These are phyloP conservation scores for Hymenochirus boettgeri DNA, from an alignment of 2,113 vertebrate genomes.

Conservation along the genomic window DNA sequence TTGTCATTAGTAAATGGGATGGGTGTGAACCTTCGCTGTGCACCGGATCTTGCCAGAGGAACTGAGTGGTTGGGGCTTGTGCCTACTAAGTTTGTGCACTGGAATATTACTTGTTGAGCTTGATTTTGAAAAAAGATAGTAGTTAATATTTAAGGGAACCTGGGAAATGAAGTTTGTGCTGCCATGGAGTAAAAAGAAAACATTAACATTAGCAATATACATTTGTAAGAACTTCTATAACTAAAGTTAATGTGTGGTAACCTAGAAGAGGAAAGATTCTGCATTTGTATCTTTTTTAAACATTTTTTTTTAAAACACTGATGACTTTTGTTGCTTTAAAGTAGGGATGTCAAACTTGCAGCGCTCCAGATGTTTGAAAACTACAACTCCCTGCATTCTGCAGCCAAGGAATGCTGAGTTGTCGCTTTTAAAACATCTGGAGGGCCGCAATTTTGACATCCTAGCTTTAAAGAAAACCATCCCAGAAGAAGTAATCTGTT, in stretches of 20 bases:
- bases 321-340: no score
- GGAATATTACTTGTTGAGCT: neutral
- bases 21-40: slow-evolving; percentile 20
- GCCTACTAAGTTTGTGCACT: neutral
- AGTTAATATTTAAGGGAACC: neutral
- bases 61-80: slow-evolving; percentile 18
- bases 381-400: no score
- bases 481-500: no score
- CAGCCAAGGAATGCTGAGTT: no score
- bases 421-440: no score
- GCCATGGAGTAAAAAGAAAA: neutral
- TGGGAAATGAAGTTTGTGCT: neutral
- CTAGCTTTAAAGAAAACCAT: no score
- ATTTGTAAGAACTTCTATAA: neutral
- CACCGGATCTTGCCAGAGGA: slow-evolving; percentile 27
- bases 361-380: no score
- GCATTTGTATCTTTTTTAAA: neutral
- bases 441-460: no score
- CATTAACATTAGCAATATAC: neutral
- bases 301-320: no score
- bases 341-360: no score
- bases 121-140: neutral
- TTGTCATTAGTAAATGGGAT: slow-evolving; percentile 28
- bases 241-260: neutral
- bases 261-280: neutral